These are phyloP conservation scores for Microctonus brassicae DNA, from an alignment of 2,888 invertebrate species.

Conservation along the genomic window DNA sequence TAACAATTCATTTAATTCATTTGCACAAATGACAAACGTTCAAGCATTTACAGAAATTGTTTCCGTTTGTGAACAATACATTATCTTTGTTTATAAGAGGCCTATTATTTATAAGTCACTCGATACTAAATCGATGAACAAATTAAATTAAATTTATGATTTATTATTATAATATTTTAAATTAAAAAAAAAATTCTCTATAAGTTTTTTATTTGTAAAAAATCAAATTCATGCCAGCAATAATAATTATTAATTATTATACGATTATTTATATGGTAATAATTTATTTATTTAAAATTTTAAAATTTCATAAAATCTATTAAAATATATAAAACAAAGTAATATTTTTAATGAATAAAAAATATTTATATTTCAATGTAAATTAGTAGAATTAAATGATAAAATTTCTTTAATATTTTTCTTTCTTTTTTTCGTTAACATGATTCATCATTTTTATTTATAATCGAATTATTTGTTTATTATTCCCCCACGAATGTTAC, in stretches of 20 bases:
- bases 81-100: background rate
- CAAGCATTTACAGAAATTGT: background rate
- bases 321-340: too few relatives aligned
- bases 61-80: background rate
- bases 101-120: background rate
- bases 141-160: background rate
- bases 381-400: too few relatives aligned
- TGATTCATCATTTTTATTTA: too few relatives aligned
- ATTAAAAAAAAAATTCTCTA: too few relatives aligned
- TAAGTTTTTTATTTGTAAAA: background rate
- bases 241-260: background rate
- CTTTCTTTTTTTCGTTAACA: too few relatives aligned
- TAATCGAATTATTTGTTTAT: background rate
- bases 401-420: too few relatives aligned
- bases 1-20: background rate
- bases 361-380: too few relatives aligned
- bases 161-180: background rate
- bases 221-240: background rate
- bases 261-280: background rate
- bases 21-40: background rate
- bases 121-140: background rate
- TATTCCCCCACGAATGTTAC: background rate
- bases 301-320: too few relatives aligned
- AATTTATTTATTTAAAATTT: too few relatives aligned
- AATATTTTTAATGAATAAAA: too few relatives aligned